Evolutionary conservation across 1,140 invertebrate species (phyloP).

Genomic region (Megathymus violae): DNA sequence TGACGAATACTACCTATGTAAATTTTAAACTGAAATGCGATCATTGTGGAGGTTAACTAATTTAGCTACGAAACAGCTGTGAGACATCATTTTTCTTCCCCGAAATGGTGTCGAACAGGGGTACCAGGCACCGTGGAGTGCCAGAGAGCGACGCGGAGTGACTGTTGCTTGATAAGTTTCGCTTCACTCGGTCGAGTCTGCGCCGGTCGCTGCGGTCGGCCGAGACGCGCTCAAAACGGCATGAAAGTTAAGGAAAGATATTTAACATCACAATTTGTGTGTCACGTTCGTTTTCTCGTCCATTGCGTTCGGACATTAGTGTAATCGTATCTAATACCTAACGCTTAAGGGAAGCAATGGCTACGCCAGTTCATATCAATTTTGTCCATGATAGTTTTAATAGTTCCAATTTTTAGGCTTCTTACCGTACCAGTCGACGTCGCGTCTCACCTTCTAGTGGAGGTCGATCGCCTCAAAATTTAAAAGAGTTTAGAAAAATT

Average conservation of each 20-base stretch:
- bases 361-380: conserved; percentile 81
- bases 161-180: conserved; percentile 56
- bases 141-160: conserved; percentile 57
- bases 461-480: conserved; percentile 60
- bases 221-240: conserved; percentile 55
- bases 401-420: conserved; percentile 81
- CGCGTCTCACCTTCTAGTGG: conserved; percentile 58
- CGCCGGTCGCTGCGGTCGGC: too few relatives aligned
- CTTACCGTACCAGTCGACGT: conserved; percentile 70
- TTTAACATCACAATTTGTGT: conserved; percentile 45
- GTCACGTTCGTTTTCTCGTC: conserved; percentile 54
- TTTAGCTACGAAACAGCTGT: conserved; percentile 49
- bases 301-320: conserved; percentile 65
- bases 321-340: conserved; percentile 69
- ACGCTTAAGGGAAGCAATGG: conserved; percentile 76
- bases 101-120: conserved; percentile 71
- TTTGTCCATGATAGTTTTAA: conserved; percentile 81
- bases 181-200: conserved; percentile 57
- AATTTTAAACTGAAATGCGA: conserved; percentile 69
- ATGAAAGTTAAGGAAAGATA: conserved; percentile 45
- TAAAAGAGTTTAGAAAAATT: conserved; percentile 71
- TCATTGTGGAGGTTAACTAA: conserved; percentile 51
- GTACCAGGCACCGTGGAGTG: conserved; percentile 48
- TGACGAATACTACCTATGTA: conserved; percentile 72
- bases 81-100: conserved; percentile 76